Base-by-base conservation (phyloP, 2,888 invertebrate genomes). In the Andrena flavipes region DNA sequence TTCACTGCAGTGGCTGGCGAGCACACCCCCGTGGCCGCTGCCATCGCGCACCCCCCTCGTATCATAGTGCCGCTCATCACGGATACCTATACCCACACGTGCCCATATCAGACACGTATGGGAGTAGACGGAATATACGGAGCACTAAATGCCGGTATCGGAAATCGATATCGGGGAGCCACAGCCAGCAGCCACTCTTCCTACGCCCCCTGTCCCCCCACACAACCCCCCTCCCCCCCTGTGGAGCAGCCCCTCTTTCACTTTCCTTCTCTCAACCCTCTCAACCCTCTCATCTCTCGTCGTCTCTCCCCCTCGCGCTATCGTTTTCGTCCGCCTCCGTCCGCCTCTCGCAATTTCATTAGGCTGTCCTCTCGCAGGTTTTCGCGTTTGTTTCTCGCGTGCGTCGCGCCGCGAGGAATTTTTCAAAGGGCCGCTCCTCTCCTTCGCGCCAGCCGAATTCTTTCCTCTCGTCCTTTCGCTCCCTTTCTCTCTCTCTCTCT, bases 91-190 rank as follows among this genome's bases (percentile, higher is more conserved):
- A 83, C 84, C 76, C 85, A 81, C 78, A 84, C 86, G 84, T 88
- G 76, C 87, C 86, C 88, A 88, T 90, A 92, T 91, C 90, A 89
- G 89, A 86, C 90, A 90, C 90, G 91, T 90, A 91, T 91, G 90
- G 89, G 88, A 91, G 91, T 91, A 91, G 91, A 91, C 91, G 90
- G 92, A 91, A 91, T 91, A 91, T 91, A 92, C 90, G 91, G 91
- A 91, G 91, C 89, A 91, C 93, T 92, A 92, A 93, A 93, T 92
- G 92, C 91, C 90, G 87, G 90, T 92, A 93, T 93, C 91, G 93
- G 92, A 92, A 93, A 93, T 93, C 93, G 93, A 93, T 93, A 92
- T 92, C 89, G 89, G 89, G 88, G 92, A 93, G 91, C 91, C 90
- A 88, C 91, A 91, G 90, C 89, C 88, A 89, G 88, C 91, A 90